Conservation (phyloP, 2,888 invertebrate genomes). For the Oscheius onirici region DNA sequence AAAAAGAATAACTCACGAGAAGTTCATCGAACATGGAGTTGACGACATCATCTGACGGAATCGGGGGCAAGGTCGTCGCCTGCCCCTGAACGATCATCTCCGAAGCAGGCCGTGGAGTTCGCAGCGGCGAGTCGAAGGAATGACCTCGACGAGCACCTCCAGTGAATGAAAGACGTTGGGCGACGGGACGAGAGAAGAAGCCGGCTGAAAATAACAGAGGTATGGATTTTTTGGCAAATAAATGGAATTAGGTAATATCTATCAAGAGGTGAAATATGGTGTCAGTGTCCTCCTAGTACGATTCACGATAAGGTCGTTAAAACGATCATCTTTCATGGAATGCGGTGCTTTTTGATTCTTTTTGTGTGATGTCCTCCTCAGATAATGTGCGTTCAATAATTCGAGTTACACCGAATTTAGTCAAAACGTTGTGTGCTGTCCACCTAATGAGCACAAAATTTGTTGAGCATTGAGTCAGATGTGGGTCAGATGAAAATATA, state of each 20-base stretch:
- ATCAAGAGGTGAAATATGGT: too few relatives aligned
- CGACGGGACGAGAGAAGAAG: conserved; percentile 16
- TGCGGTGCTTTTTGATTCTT: not conserved
- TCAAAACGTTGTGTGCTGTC: not conserved
- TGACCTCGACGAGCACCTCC: conserved; percentile 5
- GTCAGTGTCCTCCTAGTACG: too few relatives aligned
- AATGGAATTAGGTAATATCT: too few relatives aligned
- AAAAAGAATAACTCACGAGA: conserved; percentile 47
- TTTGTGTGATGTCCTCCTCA: not conserved
- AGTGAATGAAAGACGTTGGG: conserved; percentile 18
- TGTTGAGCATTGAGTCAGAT: not conserved
- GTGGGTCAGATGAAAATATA: not conserved
- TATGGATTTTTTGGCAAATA: too few relatives aligned
- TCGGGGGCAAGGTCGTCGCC: conserved; percentile 37
- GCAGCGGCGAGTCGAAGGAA: conserved; percentile 22
- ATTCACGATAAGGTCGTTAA: not conserved
- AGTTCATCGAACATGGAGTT: conserved; percentile 62
- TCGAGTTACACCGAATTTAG: not conserved
- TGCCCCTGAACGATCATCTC: conserved; percentile 25
- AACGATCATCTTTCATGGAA: not conserved
- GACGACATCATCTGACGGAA: conserved; percentile 54
- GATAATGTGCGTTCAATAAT: not conserved
- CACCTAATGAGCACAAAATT: not conserved
- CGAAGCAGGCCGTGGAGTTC: not conserved
- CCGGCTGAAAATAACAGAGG: conserved; percentile 9